Evolutionary conservation across 2,797 vertebrate genomes (phyloP), one percentile per base, ranked within the genome.

Genomic region (Acipenser transmontanus): DNA sequence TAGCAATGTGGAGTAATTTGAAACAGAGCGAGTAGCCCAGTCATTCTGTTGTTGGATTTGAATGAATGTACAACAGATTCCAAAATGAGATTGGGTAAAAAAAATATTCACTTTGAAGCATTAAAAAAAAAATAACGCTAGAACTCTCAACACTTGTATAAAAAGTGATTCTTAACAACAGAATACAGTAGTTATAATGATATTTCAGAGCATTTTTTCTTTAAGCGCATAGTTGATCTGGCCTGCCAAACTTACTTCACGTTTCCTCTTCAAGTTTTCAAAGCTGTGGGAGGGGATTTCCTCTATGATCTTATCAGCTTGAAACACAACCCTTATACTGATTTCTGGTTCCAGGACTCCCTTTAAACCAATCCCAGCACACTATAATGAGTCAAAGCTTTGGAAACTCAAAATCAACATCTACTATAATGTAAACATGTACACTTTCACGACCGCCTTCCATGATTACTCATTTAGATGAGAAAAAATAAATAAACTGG

Each of bases 211-310:
- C 1, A 3, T 0, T 69, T 67, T 69, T 51, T 73, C 68, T 61
- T 67, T 64, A 68, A 59, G 52, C 66, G 61, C 51, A 3, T 20
- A 50, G 79, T 81, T 89, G 88, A 89, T 86, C 81, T 78, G 78
- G 77, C 81, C 78, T 71, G 73, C 59, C 68, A 81, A 77, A 77
- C 72, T 82, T 76, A 80, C 73, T 82, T 75, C 68, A 70, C 20
- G 72, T 87, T 89, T 91, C 88, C 85, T 78, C 73, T 80, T 77
- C 20, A 73, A 63, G 79, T 79, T 77, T 82, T 89, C 78, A 79
- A 71, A 82, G 73, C 72, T 76, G 77, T 82, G 77, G 87, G 87
- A 82, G 78, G 83, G 82, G 87, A 89, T 92, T 93, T 91, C 89
- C 89, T 82, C 65, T 73, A 71, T 62, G 50, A 66, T 61, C 78